phyloP scores from a whole-genome alignment of 2,113 vertebrate genomes.

The Cephalopterus ornatus region DNA sequence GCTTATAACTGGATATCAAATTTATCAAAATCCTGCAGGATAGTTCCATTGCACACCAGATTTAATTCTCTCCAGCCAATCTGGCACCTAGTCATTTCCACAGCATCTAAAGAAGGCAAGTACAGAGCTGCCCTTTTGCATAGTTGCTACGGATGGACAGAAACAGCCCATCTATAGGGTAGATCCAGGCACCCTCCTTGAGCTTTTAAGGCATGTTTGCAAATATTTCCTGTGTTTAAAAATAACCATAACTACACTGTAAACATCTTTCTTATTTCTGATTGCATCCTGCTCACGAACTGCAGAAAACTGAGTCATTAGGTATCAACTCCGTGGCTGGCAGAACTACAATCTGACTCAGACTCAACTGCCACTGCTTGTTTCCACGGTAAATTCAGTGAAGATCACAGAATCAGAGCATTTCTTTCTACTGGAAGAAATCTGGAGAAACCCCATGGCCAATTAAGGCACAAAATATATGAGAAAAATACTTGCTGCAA shows the following conservation, averaged over 20 bases:
- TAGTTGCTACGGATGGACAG: not conserved
- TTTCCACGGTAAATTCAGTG: not conserved
- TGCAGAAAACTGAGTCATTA: not conserved
- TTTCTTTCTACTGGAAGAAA: not conserved
- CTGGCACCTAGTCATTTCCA: not conserved
- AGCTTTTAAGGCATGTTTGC: not conserved
- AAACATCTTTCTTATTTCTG: not conserved
- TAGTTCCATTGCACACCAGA: not conserved
- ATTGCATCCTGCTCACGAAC: not conserved
- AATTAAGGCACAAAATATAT: not conserved
- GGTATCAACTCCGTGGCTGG: not conserved
- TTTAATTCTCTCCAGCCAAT: not conserved
- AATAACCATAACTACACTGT: not conserved
- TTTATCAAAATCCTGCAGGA: not conserved
- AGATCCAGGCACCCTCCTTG: not conserved
- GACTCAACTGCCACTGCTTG: not conserved
- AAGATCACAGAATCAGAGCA: not conserved
- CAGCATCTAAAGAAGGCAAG: not conserved
- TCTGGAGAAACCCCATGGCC: not conserved
- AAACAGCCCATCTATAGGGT: not conserved
- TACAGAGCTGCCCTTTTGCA: rapidly evolving
- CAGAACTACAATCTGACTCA: conserved; percentile 7
- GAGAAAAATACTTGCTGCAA: not conserved
- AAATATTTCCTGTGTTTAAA: not conserved
- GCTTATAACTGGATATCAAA: not conserved